phyloP scores from a whole-genome alignment of 2,888 invertebrate species.

The Tiphia femorata region DNA sequence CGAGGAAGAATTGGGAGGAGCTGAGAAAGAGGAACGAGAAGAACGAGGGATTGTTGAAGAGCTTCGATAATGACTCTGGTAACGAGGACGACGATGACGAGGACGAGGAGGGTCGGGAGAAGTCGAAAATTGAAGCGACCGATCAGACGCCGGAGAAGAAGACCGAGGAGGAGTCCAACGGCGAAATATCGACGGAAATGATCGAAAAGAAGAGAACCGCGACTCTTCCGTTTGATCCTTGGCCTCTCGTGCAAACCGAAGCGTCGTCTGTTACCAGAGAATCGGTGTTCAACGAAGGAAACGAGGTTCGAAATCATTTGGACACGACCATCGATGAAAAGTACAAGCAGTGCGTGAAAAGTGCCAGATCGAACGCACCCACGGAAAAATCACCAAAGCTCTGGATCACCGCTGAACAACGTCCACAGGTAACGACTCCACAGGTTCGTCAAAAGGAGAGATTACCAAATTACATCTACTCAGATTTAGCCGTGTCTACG shows the following conservation, averaged over 20 bases:
- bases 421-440: not conserved
- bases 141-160: slow-evolving; percentile 8
- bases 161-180: not conserved
- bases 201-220: slow-evolving; percentile 2
- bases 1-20: slow-evolving; percentile 66
- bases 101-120: slow-evolving; percentile 20
- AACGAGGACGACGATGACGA: slow-evolving; percentile 59
- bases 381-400: slow-evolving; percentile 10
- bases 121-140: not conserved
- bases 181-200: not conserved
- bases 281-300: slow-evolving; percentile 22
- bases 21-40: slow-evolving; percentile 63
- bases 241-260: slow-evolving; percentile 20
- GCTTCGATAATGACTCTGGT: slow-evolving; percentile 59
- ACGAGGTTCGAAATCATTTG: slow-evolving; percentile 26
- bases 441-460: slow-evolving; percentile 39
- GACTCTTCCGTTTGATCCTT: slow-evolving; percentile 7
- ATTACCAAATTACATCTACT: slow-evolving; percentile 40
- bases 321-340: slow-evolving; percentile 62
- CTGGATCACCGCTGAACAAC: not conserved
- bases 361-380: slow-evolving; percentile 35
- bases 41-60: slow-evolving; percentile 60
- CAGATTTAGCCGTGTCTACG: slow-evolving; percentile 16
- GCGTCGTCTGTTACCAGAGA: slow-evolving; percentile 35
- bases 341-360: slow-evolving; percentile 63